phyloP scores from a whole-genome alignment of 2,888 invertebrate species.

The Hecatera dysodea region DNA sequence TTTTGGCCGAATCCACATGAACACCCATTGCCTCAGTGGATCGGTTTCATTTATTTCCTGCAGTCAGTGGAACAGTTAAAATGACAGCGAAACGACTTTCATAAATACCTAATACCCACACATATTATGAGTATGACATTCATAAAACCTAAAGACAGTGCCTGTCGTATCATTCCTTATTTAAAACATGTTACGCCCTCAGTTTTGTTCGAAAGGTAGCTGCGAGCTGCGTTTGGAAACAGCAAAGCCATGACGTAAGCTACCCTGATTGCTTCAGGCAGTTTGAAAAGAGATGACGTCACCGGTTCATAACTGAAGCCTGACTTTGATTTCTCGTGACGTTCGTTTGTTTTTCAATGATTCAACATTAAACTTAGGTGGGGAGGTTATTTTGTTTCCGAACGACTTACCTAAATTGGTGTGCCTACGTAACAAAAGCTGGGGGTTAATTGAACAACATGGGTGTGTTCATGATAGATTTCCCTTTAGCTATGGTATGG shows the following conservation, averaged over 20 bases:
- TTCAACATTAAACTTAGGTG: conserved; percentile 15
- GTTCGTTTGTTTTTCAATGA: conserved; percentile 24
- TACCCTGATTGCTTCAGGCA: conserved; percentile 48
- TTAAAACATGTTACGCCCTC: conserved; percentile 23
- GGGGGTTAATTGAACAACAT: conserved; percentile 3
- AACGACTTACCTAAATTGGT: background rate
- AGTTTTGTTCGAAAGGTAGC: conserved; percentile 21
- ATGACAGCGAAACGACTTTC: conserved; percentile 19
- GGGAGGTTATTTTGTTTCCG: conserved; percentile 1
- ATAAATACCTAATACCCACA: conserved; percentile 16
- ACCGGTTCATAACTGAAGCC: conserved; percentile 43
- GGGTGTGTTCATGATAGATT: background rate
- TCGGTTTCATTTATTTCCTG: conserved; percentile 7
- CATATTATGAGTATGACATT: conserved; percentile 9
- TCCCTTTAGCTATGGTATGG: background rate
- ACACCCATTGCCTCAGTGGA: background rate
- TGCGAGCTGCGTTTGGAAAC: conserved; percentile 28
- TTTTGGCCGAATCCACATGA: background rate
- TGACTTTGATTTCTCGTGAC: conserved; percentile 26
- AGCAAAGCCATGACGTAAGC: conserved; percentile 51
- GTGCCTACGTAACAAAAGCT: background rate
- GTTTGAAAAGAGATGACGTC: conserved; percentile 53
- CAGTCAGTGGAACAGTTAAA: background rate
- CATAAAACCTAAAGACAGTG: background rate
- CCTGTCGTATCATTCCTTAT: background rate